Percentiles rank a stretch among this genome's conserved stretches.
Conservation (phyloP, 2,797 vertebrate genomes). For the Loris lydekkerianus region DNA sequence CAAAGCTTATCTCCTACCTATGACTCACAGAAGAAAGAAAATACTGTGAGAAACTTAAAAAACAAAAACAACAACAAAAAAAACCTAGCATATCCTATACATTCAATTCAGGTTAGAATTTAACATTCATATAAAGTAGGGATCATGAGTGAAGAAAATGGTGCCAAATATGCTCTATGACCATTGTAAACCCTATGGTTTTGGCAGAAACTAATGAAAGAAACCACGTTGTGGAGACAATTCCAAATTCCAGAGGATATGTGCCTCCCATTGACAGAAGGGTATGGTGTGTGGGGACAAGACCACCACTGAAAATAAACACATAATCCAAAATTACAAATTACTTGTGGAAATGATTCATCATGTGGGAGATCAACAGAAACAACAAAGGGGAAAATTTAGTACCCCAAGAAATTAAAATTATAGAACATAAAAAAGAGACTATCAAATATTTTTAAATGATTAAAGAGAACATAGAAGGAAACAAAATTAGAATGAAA, state of each 20-base stretch:
- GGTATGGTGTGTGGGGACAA: conserved; percentile 1
- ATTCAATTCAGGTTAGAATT: background rate
- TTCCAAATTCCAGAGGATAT: conserved; percentile 52
- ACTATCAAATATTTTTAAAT: conserved; percentile 67
- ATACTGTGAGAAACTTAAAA: background rate
- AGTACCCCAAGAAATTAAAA: conserved; percentile 72
- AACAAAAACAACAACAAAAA: background rate
- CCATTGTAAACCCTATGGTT: conserved; percentile 16
- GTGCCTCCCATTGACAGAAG: conserved; percentile 44
- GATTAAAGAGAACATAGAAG: conserved; percentile 71
- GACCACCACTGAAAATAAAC: conserved; percentile 77
- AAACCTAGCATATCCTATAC: background rate
- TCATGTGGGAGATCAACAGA: conserved; percentile 55
- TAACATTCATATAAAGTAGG: background rate
- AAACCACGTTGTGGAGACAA: conserved; percentile 66
- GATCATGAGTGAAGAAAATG: conserved; percentile 33
- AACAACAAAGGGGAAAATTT: conserved; percentile 74
- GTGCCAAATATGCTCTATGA: background rate
- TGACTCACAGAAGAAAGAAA: background rate
- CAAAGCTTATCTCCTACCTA: background rate
- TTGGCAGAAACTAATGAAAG: conserved; percentile 56
- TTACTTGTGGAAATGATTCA: conserved; percentile 72
- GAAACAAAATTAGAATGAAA: conserved; percentile 59
- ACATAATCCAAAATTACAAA: conserved; percentile 70
- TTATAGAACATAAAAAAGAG: conserved; percentile 68